Base-by-base conservation (phyloP, 1,140 invertebrate genomes). In the Anagrus nilaparvatae region DNA sequence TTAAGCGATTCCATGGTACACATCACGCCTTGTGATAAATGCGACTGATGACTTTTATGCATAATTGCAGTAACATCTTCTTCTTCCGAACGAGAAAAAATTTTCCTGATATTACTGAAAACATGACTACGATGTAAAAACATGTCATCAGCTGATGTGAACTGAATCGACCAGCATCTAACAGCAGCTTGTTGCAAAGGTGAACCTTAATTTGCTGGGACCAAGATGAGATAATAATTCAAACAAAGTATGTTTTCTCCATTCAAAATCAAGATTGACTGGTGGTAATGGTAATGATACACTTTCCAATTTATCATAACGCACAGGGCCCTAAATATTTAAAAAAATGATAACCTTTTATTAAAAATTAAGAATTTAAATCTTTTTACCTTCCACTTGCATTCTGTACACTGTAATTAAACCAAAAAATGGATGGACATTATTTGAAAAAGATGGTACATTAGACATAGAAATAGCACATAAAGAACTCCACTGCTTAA, bases 31-130 rank as follows among this genome's bases (percentile, higher is more conserved):
- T 63, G 61, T 3, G 60, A 63, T 47, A 51, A 54, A 13, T 37
- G 64, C 5, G 70, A 74, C 17, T 73, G 68, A 49, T 77, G 73
- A 48, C 74, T 77, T 34, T 78, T 75, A 29, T 76, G 74, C 70
- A 79, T 73, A 42, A 71, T 59, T 5, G 65, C 70, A 12, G 69
- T 56, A 31, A 76, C 74, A 35, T 79, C 76, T 46, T 74, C 71
- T 53, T 93, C 90, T 56, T 94, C 90, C 4, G 88, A 87, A 47
- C 89, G 81, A 1, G 91, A 95, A 21, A 98, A 71, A 32, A 97
- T 97, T 67, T 93, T 90, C 52, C 90, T 94, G 35, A 97, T 93
- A 58, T 96, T 95, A 52, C 86, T 92, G 60, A 97, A 97, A 4
- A 97, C 90, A 63, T 96, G 88, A 43, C 62, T 82, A 71, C 82